Evolutionary conservation across 2,113 vertebrate genomes (phyloP).

Genomic region (Tragulus kanchil): DNA sequence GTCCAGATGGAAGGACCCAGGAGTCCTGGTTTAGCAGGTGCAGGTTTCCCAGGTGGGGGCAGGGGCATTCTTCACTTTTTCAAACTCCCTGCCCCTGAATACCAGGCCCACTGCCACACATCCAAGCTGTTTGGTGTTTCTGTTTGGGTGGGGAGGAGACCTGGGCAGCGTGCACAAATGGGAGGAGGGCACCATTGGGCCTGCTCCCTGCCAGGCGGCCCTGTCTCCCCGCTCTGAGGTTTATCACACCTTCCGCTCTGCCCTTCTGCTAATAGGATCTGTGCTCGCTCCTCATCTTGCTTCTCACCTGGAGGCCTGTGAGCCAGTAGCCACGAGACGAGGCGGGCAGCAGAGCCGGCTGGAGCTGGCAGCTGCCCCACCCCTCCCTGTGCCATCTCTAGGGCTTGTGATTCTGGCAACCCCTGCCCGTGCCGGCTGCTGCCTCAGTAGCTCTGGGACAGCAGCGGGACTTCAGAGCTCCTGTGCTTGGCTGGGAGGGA

Average conservation of each 20-base stretch:
- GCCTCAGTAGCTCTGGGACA: not conserved
- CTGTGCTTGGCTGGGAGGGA: not conserved
- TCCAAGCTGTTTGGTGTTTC: not conserved
- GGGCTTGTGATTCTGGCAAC: not conserved
- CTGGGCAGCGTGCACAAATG: not conserved
- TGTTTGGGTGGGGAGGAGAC: not conserved
- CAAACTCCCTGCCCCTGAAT: not conserved
- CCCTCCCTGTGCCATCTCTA: not conserved
- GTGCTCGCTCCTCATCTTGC: not conserved
- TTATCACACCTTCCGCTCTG: not conserved
- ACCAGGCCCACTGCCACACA: not conserved
- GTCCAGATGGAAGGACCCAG: not conserved
- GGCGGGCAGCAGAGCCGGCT: not conserved
- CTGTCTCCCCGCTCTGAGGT: not conserved
- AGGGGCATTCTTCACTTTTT: not conserved
- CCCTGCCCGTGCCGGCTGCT: not conserved
- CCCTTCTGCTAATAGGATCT: not conserved
- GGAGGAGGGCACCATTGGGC: not conserved
- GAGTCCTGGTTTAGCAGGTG: not conserved
- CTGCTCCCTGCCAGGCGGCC: not conserved
- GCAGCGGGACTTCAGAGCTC: not conserved
- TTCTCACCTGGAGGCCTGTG: conserved; percentile 51
- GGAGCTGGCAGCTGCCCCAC: not conserved
- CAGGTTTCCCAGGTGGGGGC: not conserved
- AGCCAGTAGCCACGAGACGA: not conserved